These are phyloP conservation scores for Phytoseiulus persimilis DNA, from an alignment of 2,888 invertebrate species.

Conservation along the genomic window DNA sequence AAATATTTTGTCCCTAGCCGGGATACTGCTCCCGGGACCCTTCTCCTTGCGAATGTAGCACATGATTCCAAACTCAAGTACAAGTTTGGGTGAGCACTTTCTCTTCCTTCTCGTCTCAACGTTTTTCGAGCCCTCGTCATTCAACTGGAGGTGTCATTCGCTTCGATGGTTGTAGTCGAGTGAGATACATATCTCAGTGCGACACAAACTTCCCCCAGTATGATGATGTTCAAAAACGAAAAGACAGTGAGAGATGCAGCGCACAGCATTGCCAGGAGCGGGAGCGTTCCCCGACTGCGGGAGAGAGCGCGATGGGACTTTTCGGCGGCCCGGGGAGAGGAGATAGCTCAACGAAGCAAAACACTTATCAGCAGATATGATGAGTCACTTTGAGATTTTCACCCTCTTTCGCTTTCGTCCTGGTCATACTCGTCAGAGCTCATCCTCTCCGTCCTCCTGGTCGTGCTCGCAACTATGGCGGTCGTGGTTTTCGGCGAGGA, in stretches of 20 bases:
- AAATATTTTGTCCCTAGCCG: too few relatives aligned
- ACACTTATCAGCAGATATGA: conserved; percentile 36
- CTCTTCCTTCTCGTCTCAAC: background rate
- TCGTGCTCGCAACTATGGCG: background rate
- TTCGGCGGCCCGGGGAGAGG: background rate
- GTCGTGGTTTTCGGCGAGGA: background rate
- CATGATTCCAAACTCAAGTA: too few relatives aligned
- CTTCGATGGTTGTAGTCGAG: background rate
- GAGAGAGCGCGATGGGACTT: background rate
- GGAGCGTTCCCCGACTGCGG: background rate
- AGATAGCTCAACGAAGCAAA: conserved; percentile 15
- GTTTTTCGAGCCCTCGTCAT: background rate
- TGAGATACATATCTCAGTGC: background rate
- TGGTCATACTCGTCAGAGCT: background rate
- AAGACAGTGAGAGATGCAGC: background rate
- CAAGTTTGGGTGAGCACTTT: too few relatives aligned
- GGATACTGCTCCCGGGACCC: too few relatives aligned
- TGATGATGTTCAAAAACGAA: background rate
- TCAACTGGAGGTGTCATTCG: background rate
- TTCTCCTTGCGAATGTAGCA: too few relatives aligned
- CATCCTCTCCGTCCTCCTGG: background rate
- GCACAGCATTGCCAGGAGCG: background rate
- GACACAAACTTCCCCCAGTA: background rate
- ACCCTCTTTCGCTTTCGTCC: background rate
- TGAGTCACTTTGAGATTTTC: conserved; percentile 34